Evolutionary conservation across 2,797 vertebrate genomes (phyloP).

Genomic region (Oreonectes daqikongensis): DNA sequence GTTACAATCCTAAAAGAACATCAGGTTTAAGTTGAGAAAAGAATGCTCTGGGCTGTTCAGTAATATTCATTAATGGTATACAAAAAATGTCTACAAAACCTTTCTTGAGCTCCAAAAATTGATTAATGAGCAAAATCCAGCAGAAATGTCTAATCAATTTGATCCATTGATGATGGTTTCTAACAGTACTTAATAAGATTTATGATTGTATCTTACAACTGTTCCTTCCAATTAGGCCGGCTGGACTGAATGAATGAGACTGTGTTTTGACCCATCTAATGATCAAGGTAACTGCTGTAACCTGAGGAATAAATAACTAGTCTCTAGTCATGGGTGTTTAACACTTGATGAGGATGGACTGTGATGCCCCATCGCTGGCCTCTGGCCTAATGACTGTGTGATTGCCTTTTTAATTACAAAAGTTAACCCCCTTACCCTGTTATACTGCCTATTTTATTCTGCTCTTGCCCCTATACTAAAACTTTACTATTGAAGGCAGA

Average conservation of each 20-base stretch:
- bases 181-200: not conserved
- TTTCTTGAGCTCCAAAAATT: too few species aligned
- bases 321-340: constrained; percentile 34
- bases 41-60: too few species aligned
- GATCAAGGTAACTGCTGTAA: not conserved
- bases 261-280: not conserved
- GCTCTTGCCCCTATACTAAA: not conserved
- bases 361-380: not conserved
- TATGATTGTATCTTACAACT: not conserved
- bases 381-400: constrained; percentile 26
- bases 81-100: too few species aligned
- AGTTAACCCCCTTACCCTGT: constrained; percentile 1
- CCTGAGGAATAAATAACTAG: constrained; percentile 9
- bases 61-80: too few species aligned
- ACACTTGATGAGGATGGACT: constrained; percentile 22
- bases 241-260: not conserved
- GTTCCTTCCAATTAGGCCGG: not conserved
- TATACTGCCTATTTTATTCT: constrained; percentile 30
- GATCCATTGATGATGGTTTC: not conserved
- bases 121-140: too few species aligned
- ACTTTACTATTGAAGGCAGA: not conserved
- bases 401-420: constrained; percentile 53
- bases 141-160: not conserved
- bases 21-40: too few species aligned
- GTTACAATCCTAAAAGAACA: too few species aligned